These are phyloP conservation scores for Scotopteryx bipunctaria DNA, from an alignment of 2,888 invertebrate species.

Conservation along the genomic window DNA sequence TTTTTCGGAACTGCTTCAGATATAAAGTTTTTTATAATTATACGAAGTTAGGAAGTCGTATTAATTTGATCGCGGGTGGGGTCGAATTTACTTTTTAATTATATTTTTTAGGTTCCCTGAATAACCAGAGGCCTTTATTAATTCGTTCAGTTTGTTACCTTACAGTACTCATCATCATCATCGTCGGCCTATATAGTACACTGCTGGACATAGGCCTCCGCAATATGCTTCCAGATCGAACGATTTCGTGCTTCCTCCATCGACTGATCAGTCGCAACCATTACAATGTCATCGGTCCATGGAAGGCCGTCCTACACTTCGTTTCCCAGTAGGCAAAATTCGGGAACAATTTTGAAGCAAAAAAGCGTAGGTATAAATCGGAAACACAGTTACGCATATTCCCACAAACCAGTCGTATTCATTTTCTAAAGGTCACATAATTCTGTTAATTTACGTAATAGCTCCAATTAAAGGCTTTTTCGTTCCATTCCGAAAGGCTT, in stretches of 20 bases:
- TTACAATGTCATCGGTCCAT: too few relatives aligned
- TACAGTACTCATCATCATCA: too few relatives aligned
- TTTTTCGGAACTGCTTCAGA: slow-evolving; percentile 42
- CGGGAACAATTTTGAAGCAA: too few relatives aligned
- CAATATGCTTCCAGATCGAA: too few relatives aligned
- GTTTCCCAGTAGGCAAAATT: too few relatives aligned
- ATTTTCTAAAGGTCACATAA: slow-evolving; percentile 35
- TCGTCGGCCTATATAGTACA: too few relatives aligned
- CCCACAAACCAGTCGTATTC: slow-evolving; percentile 10
- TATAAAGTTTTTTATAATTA: slow-evolving; percentile 44
- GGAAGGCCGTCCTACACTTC: too few relatives aligned
- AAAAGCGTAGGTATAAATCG: too few relatives aligned
- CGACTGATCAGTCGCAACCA: too few relatives aligned
- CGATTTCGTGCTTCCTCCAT: too few relatives aligned
- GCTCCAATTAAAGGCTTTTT: slow-evolving; percentile 42
- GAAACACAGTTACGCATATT: background rate
- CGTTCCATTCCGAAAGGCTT: slow-evolving; percentile 9
- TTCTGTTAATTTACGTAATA: slow-evolving; percentile 45
- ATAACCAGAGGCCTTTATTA: slow-evolving; percentile 30
- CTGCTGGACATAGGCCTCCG: too few relatives aligned
- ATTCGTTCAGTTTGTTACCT: slow-evolving; percentile 35
- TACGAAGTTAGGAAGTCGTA: slow-evolving; percentile 44
- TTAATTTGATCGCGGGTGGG: slow-evolving; percentile 45
- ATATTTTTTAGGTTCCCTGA: slow-evolving; percentile 23
- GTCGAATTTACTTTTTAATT: slow-evolving; percentile 40